A percentile compares a stretch with the other conserved stretches of the same genome.
These are phyloP conservation scores for Cecropterus lyciades DNA, from an alignment of 1,140 invertebrate species.

Conservation along the genomic window DNA sequence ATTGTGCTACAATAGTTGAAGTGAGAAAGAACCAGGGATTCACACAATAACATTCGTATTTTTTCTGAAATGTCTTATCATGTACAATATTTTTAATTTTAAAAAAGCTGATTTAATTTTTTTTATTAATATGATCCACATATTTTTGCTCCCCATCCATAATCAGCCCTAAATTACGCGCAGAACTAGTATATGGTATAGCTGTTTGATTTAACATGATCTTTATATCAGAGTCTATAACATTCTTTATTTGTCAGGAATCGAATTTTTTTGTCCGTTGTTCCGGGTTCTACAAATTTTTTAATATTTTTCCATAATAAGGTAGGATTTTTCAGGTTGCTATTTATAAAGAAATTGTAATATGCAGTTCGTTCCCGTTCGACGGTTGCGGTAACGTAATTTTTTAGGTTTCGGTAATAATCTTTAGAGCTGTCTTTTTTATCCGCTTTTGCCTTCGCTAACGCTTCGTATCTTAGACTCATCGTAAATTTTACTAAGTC, in stretches of 20 bases:
- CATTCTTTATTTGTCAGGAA: conserved; percentile 12
- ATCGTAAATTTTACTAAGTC: conserved; percentile 40
- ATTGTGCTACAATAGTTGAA: too few relatives aligned
- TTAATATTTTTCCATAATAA: conserved; percentile 40
- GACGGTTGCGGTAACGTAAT: conserved; percentile 19
- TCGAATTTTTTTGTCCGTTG: neutral
- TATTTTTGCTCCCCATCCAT: conserved; percentile 24
- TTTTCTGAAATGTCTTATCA: too few relatives aligned
- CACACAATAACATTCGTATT: too few relatives aligned
- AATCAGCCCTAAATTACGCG: conserved; percentile 4
- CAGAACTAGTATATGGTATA: neutral
- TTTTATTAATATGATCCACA: too few relatives aligned
- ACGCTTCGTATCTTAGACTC: conserved; percentile 38
- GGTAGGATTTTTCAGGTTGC: conserved; percentile 31
- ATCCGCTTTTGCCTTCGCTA: conserved; percentile 6
- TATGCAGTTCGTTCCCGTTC: conserved; percentile 37
- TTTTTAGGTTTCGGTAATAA: conserved; percentile 35
- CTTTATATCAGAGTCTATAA: neutral
- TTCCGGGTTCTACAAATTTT: neutral
- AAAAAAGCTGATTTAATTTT: too few relatives aligned
- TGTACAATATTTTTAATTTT: too few relatives aligned
- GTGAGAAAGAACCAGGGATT: too few relatives aligned
- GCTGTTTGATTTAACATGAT: neutral
- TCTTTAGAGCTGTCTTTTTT: conserved; percentile 31
- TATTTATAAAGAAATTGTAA: conserved; percentile 36